Evolutionary conservation across 2,797 vertebrate species (phyloP).

Genomic region (Sphenodon punctatus): DNA sequence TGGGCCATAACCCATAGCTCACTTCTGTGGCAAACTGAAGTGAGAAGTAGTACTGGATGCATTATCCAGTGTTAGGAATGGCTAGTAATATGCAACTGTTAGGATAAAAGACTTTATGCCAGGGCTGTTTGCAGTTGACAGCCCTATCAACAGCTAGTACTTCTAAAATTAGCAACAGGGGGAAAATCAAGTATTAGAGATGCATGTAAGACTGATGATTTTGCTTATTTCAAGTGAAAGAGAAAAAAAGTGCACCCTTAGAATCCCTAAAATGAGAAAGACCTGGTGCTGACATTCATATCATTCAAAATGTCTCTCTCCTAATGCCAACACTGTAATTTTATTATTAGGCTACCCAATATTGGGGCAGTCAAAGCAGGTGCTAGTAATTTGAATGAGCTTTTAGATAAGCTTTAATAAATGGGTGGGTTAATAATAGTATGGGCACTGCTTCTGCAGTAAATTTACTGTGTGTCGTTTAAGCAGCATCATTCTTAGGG

Average conservation of each 20-base stretch:
- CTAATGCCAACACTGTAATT: constrained; percentile 70
- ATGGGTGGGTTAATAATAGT: too few species aligned
- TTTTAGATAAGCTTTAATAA: too few species aligned
- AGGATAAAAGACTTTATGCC: constrained; percentile 10
- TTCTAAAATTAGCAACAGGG: constrained; percentile 31
- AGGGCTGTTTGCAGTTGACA: constrained; percentile 4
- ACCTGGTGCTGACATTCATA: constrained; percentile 72
- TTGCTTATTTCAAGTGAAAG: constrained; percentile 72
- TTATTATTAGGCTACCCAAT: constrained; percentile 67
- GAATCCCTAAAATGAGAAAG: constrained; percentile 67
- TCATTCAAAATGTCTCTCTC: constrained; percentile 73
- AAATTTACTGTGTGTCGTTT: constrained; percentile 39
- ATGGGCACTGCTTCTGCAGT: constrained; percentile 36
- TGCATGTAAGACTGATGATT: constrained; percentile 57
- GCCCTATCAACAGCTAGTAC: background rate
- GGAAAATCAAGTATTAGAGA: constrained; percentile 17
- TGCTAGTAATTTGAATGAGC: constrained; percentile 58
- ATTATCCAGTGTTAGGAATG: background rate
- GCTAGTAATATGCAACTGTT: background rate
- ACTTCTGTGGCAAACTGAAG: constrained; percentile 8
- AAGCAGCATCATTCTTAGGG: constrained; percentile 29
- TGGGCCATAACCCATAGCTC: too few species aligned
- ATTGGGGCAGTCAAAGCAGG: constrained; percentile 56
- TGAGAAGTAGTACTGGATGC: constrained; percentile 6
- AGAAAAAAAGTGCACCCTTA: constrained; percentile 60